Conservation (phyloP, 2,113 vertebrate species). For the Psophia crepitans region DNA sequence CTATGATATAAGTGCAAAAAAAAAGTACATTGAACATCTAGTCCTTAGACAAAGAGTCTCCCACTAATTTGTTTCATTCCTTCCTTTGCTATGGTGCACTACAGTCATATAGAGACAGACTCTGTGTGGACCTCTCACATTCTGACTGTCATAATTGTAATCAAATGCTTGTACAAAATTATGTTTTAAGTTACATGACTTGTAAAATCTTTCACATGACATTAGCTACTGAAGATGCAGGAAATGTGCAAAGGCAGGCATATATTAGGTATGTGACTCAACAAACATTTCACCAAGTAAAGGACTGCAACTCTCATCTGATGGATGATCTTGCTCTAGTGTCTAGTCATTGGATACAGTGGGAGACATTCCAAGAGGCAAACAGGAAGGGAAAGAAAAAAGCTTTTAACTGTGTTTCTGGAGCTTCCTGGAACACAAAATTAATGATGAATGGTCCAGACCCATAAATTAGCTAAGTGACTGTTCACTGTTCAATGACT, state of each 20-base stretch:
- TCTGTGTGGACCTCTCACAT: background rate
- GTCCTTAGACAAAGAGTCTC: background rate
- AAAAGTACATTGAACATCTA: background rate
- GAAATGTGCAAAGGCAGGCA: background rate
- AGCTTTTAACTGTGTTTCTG: background rate
- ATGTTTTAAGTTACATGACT: background rate
- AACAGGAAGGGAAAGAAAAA: background rate
- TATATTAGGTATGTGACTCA: background rate
- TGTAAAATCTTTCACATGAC: background rate
- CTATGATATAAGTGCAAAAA: background rate
- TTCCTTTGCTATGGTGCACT: background rate
- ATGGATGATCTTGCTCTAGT: background rate
- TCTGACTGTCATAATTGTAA: background rate
- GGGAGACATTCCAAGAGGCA: background rate
- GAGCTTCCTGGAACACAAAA: background rate
- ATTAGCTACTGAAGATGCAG: background rate
- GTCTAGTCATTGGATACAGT: background rate
- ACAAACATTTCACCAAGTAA: background rate
- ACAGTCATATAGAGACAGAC: fast-evolving
- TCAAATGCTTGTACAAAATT: background rate
- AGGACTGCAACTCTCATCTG: fast-evolving
- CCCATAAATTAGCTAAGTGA: background rate
- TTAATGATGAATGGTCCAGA: background rate
- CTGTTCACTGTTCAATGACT: background rate
- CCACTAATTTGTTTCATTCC: background rate